Base-by-base conservation (phyloP, 2,797 vertebrate species). In the Siniperca obscura region DNA sequence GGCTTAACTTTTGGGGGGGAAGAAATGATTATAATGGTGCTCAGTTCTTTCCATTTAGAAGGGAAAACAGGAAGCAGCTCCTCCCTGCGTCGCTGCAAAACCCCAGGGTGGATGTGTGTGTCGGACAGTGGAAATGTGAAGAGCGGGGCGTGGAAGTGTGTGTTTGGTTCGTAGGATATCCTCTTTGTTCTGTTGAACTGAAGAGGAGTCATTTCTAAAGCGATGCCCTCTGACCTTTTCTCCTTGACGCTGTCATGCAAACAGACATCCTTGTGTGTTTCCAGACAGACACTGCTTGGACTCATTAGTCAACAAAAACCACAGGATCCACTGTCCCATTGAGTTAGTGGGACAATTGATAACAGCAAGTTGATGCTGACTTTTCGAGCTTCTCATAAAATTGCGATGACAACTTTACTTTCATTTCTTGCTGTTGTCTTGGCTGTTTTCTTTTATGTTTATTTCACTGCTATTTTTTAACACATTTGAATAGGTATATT, bases 41-140 rank as follows among this genome's bases (percentile, higher is more conserved):
- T 80, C 67, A 14, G 74, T 87, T 90, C 76, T 94, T 92, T 94
- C 90, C 93, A 92, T 84, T 81, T 83, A 21, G 82, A 70, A 75
- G 61, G 81, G 57, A 92, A 95, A 95, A 96, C 95, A 95, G 95
- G 95, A 96, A 91, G 85, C 81, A 27, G 72, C 91, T 91, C 88
- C 89, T 93, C 90, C 94, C 83, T 76, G 52, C 36, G 48, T 83
- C 42, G n/a, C 78, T 65, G 62, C 44, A 78, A 75, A 81, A 70
- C 77, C 74, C 57, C 65, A 60, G 78, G 74, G 85, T 88, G 91
- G 81, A 89, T 88, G 81, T 78, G 76, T 82, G 80, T 83, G 72
- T 81, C n/a, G 10, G 66, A 81, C 80, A 78, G 62, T 71, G 42
- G 64, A 80, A 71, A 87, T 82, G 81, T 64, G 69, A 86, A 69